Percentiles rank a stretch among this genome's conserved stretches.
phyloP scores from a whole-genome alignment of 2,113 vertebrate species.

The Naja naja region DNA sequence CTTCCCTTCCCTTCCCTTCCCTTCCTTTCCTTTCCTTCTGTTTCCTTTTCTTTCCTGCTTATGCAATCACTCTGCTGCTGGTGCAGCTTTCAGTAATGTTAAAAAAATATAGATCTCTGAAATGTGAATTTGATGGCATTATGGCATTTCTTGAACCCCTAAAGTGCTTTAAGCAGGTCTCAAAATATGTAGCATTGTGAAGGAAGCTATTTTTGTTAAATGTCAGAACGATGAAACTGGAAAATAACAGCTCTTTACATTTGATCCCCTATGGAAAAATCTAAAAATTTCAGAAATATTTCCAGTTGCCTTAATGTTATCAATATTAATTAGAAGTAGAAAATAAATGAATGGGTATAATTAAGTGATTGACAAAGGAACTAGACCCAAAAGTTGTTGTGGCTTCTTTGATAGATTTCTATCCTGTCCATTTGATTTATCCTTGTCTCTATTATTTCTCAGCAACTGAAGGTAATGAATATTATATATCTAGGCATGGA shows the following conservation, averaged over 20 bases:
- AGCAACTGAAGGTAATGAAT: neutral
- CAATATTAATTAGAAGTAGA: neutral
- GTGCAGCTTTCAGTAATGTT: slow-evolving; percentile 37
- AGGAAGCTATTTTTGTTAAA: slow-evolving; percentile 63
- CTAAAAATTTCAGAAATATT: slow-evolving; percentile 22
- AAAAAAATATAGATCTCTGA: slow-evolving; percentile 47
- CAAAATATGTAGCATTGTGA: slow-evolving; percentile 62
- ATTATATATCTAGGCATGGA: neutral
- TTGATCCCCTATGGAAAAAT: slow-evolving; percentile 46
- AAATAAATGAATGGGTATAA: neutral
- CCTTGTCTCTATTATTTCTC: neutral
- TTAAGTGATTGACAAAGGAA: neutral
- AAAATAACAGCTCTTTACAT: slow-evolving; percentile 39
- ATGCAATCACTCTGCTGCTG: slow-evolving; percentile 34
- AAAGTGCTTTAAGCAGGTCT: slow-evolving; percentile 57
- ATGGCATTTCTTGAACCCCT: slow-evolving; percentile 67
- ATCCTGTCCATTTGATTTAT: neutral
- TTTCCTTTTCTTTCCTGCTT: neutral
- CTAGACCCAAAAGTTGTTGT: neutral
- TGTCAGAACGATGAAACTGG: slow-evolving; percentile 61
- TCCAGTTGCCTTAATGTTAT: slow-evolving; percentile 13
- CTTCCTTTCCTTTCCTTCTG: no score
- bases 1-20: neutral
- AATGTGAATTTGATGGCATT: slow-evolving; percentile 63
- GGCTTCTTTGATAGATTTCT: neutral